phyloP scores from a whole-genome alignment of 2,888 invertebrate genomes.

The Drosophila kambysellisi region DNA sequence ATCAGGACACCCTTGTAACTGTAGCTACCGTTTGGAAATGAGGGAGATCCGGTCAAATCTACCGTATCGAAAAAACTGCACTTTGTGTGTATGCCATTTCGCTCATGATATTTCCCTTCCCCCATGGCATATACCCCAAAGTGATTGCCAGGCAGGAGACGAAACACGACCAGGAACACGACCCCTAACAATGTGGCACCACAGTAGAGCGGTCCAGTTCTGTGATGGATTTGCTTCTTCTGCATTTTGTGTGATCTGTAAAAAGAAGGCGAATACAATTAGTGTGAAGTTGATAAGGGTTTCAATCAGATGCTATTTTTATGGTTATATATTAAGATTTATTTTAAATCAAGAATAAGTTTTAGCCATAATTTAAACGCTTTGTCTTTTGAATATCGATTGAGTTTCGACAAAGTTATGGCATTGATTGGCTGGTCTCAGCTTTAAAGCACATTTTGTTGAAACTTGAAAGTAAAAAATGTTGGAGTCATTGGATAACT shows the following conservation, averaged over 20 bases:
- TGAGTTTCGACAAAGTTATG: neutral
- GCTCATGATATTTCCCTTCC: constrained; percentile 55
- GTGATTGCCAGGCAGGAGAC: constrained; percentile 56
- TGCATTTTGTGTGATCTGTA: constrained; percentile 48
- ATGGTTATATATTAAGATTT: neutral
- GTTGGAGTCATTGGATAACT: neutral
- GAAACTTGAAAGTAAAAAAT: neutral
- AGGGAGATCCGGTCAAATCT: constrained; percentile 77
- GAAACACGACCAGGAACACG: constrained; percentile 54
- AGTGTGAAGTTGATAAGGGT: neutral
- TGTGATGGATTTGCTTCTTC: constrained; percentile 44
- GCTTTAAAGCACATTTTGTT: neutral
- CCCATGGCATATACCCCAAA: constrained; percentile 58
- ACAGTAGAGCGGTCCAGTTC: constrained; percentile 58
- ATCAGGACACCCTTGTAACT: constrained; percentile 79
- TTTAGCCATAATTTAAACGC: neutral
- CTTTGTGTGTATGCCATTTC: constrained; percentile 73
- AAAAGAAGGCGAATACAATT: neutral
- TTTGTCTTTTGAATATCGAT: neutral
- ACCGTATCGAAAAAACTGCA: constrained; percentile 82
- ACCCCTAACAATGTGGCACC: constrained; percentile 60
- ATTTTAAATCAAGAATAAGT: neutral
- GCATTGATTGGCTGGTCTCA: neutral
- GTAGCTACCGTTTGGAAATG: constrained; percentile 81
- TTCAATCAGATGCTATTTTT: neutral